Evolutionary conservation across 2,888 invertebrate genomes (phyloP), one percentile per base, ranked within the genome.

Genomic region (Luperina nickerlii): DNA sequence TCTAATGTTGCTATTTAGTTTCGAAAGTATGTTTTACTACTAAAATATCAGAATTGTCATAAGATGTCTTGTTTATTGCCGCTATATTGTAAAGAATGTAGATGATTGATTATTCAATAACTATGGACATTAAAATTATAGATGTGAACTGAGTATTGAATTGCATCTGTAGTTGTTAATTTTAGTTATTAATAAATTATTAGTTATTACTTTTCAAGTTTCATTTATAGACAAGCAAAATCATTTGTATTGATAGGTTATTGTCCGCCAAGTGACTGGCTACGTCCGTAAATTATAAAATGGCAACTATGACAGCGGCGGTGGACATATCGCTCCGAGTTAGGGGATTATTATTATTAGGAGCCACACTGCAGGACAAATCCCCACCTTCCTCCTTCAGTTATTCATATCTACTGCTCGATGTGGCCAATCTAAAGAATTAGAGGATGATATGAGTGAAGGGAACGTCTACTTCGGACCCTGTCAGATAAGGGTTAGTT

Each of bases 161-260:
- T 79, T 86, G 68, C 83, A 83, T 84, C 74, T 83, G 82, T 91
- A 88, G 91, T 86, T 81, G 78, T 89, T 90, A 87, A 86, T 84
- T 87, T 88, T 92, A 90, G 87, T 86, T 87, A 77, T 83, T 87
- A 92, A 89, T 91, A 92, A 92, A 92, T 92, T 90, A 90, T 91
- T 92, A 91, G 91, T 90, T 87, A 88, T 75, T 86, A 79, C 32
- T 69, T 32, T 15, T 18, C 18, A n/a, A 74, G 48, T 85, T 32
- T 79, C 73, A 45, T 78, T 81, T 67, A n/a, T 45, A 18, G 18
- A 24, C 27, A 42, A 63, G 5, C 11, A 27, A 74, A 32, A 27
- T 42, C 0, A 7, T 51, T n/a, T 38, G 13, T 27, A 11, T 45
- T 20, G 18, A 11, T 48, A 11, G n/a, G 27, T 63, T 32, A 27